Percentiles rank a stretch among this genome's conserved stretches.
Conservation (phyloP, 2,888 invertebrate genomes). For the Hyppa rectilinea region DNA sequence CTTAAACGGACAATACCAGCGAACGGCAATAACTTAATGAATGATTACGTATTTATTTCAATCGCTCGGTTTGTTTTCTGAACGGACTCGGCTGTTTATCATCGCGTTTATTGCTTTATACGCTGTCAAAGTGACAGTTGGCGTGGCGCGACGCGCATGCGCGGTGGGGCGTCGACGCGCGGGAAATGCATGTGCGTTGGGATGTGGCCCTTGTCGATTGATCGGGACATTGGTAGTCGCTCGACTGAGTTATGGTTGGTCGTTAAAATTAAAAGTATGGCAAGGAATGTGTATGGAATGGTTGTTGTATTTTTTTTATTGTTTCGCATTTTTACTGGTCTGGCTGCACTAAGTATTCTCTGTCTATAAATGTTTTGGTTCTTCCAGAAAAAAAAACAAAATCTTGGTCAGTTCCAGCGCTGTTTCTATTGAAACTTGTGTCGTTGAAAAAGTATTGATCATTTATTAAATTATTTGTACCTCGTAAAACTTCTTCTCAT, state of each 20-base stretch:
- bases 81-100: constrained; percentile 71
- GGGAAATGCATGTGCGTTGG: constrained; percentile 59
- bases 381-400: background rate
- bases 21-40: constrained; percentile 71
- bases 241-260: constrained; percentile 52
- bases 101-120: constrained; percentile 68
- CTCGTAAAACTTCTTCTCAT: too few relatives aligned
- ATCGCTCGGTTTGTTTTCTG: constrained; percentile 75
- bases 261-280: constrained; percentile 59
- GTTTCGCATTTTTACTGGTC: constrained; percentile 2
- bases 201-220: constrained; percentile 59
- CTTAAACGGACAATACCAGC: constrained; percentile 66
- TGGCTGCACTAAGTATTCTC: constrained; percentile 13
- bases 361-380: background rate
- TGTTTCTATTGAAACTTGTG: background rate
- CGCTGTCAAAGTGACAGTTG: constrained; percentile 69
- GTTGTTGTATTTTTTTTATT: constrained; percentile 1
- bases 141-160: constrained; percentile 69
- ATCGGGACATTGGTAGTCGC: constrained; percentile 59
- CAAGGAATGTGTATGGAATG: constrained; percentile 35
- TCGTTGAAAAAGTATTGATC: background rate
- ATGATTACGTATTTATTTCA: constrained; percentile 79
- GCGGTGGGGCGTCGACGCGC: constrained; percentile 70
- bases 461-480: too few relatives aligned
- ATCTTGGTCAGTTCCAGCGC: background rate